phyloP scores from a whole-genome alignment of 2,797 vertebrate species.

The Hephaestus fuliginosus region DNA sequence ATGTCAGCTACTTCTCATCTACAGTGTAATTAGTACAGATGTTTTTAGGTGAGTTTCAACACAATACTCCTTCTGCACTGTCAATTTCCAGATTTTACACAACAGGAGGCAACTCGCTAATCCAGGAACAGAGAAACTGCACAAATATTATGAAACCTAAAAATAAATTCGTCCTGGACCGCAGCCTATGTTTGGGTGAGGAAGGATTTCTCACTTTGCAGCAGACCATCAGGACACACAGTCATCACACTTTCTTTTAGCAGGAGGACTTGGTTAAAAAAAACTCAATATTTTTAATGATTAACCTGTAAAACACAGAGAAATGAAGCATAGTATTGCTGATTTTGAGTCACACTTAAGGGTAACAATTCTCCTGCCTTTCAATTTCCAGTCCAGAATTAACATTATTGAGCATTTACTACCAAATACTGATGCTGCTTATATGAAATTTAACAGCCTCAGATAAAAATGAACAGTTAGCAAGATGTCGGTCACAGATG shows the following conservation, averaged over 20 bases:
- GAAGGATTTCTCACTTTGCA: slow-evolving; percentile 62
- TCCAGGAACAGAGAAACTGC: slow-evolving; percentile 43
- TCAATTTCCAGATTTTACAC: slow-evolving; percentile 30
- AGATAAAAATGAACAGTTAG: slow-evolving; percentile 22
- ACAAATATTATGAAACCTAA: slow-evolving; percentile 63
- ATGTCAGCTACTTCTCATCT: neutral
- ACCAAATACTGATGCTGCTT: neutral
- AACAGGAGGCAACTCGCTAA: slow-evolving; percentile 31
- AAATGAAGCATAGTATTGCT: neutral
- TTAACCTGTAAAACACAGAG: slow-evolving; percentile 13
- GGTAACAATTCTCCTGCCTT: neutral
- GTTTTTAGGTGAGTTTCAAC: neutral
- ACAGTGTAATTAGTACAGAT: neutral
- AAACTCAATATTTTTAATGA: neutral
- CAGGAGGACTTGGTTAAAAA: neutral
- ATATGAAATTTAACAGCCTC: slow-evolving; percentile 1
- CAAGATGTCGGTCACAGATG: slow-evolving; percentile 22
- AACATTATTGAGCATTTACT: neutral
- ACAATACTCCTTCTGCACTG: slow-evolving; percentile 16
- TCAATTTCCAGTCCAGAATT: neutral
- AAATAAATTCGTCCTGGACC: slow-evolving; percentile 64
- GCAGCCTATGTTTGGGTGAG: slow-evolving; percentile 62
- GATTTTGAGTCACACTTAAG: neutral
- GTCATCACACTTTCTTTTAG: slow-evolving; percentile 43
- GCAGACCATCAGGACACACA: slow-evolving; percentile 56